Conservation (phyloP, 2,797 vertebrate species). For the Pantherophis vulpinus region DNA sequence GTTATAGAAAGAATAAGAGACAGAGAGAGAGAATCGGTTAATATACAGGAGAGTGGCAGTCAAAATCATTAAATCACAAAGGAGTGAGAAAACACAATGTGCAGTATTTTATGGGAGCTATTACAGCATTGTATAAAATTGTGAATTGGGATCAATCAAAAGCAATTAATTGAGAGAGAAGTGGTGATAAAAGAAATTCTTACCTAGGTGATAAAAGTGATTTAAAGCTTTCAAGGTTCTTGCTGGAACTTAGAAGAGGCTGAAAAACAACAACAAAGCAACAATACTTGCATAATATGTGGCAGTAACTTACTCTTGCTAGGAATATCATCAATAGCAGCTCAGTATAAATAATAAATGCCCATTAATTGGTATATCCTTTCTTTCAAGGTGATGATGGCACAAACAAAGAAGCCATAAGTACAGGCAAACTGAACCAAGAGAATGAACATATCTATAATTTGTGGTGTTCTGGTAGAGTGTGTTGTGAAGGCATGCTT, state of each 20-base stretch:
- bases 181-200: not conserved
- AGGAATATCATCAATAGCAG: not conserved
- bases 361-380: slow-evolving; percentile 20
- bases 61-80: not conserved
- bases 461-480: slow-evolving; percentile 95
- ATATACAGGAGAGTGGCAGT: not conserved
- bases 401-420: slow-evolving; percentile 92
- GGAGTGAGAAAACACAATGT: not conserved
- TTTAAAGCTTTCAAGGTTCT: not conserved
- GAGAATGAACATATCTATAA: slow-evolving; percentile 99
- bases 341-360: not conserved
- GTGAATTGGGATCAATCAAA: not conserved
- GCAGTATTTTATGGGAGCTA: not conserved
- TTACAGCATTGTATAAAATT: not conserved
- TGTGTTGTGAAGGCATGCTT: slow-evolving; percentile 98
- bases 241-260: not conserved
- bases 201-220: not conserved
- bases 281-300: not conserved
- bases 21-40: not conserved
- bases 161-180: not conserved
- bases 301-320: not conserved
- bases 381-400: slow-evolving; percentile 88
- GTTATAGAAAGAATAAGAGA: not conserved
- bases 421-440: slow-evolving; percentile 96
- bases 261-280: not conserved